phyloP scores from a whole-genome alignment of 23 tunicate species.

The Aplidium turbinatum region DNA sequence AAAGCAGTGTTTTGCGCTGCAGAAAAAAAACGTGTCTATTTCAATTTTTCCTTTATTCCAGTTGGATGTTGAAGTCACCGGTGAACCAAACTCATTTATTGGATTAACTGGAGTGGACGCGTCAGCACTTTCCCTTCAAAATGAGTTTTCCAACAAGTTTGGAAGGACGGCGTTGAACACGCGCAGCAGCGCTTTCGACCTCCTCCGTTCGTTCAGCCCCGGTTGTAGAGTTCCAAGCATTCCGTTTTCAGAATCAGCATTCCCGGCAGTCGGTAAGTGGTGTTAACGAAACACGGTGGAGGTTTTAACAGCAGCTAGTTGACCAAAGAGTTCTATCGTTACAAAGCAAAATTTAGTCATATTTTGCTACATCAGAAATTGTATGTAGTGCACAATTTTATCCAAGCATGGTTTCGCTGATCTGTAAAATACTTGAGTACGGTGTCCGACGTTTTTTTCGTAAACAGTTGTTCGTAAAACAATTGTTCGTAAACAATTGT shows the following conservation, averaged over 20 bases:
- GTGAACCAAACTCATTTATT: slow-evolving; percentile 31
- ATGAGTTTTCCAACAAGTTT: slow-evolving; percentile 15
- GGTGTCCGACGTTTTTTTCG: not conserved
- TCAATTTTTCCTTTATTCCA: slow-evolving; percentile 2
- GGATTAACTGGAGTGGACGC: slow-evolving; percentile 46
- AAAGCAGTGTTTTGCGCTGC: too few relatives aligned
- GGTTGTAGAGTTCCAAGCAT: slow-evolving; percentile 28
- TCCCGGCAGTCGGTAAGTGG: slow-evolving; percentile 41
- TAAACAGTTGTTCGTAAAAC: not conserved
- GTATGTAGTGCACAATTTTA: too few relatives aligned
- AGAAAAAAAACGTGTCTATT: too few relatives aligned
- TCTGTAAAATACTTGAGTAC: too few relatives aligned
- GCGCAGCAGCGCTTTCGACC: slow-evolving; percentile 19
- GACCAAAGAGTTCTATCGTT: too few relatives aligned
- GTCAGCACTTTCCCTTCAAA: slow-evolving; percentile 31
- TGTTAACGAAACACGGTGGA: not conserved
- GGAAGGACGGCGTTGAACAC: slow-evolving; percentile 6
- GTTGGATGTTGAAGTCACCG: slow-evolving; percentile 34
- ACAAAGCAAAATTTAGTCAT: too few relatives aligned
- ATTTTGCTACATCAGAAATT: too few relatives aligned
- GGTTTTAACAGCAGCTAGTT: too few relatives aligned
- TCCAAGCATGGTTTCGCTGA: too few relatives aligned
- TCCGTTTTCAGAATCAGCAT: slow-evolving; percentile 37
- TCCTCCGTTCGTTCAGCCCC: slow-evolving; percentile 24
- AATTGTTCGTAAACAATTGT: not conserved